Evolutionary conservation across 1,140 invertebrate genomes (phyloP), one percentile per base, ranked within the genome.

Genomic region (Zaprionus camerounensis): DNA sequence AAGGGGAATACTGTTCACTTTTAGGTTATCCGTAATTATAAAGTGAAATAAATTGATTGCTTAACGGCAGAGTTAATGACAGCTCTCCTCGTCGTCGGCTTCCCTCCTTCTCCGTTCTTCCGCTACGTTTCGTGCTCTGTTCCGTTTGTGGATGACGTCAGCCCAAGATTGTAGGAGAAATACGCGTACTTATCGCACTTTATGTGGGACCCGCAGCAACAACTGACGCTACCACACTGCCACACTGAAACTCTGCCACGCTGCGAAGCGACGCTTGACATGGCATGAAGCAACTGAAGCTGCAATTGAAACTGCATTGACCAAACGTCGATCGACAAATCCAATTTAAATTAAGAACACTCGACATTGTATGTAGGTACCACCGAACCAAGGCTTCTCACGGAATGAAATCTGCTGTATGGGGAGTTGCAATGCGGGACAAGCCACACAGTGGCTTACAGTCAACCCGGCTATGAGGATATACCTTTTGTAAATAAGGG

Each of bases 31-130:
- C 53, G 63, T 74, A 80, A 76, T 83, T 87, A 74, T 78, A 81
- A 88, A 87, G 78, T 84, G 81, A 88, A 88, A 84, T 87, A 84
- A 87, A 87, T 87, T 88, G 84, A 87, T 82, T 87, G 61, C 84
- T 70, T 77, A 77, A 77, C 75, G 74, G 74, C 73, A 61, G 75
- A 82, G 68, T 83, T 87, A 82, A 83, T 84, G 81, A 83, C 82
- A 80, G 67, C 66, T 46, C 41, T 17, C 36, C 61, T 44, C 64
- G 59, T 56, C 65, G 58, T 55, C 53, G 78, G 61, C 68, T 55
- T 71, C 26, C 75, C 55, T 70, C 46, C 66, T 44, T 57, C 26
- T 46, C n/a, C 15, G 11, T 44, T n/a, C 65, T 36, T 56, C 46
- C 12, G 2, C 41, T 46, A 46, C 41, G n/a, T 46, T 17, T 46